A percentile compares a stretch with the other conserved stretches of the same genome.
These are phyloP conservation scores for Stichopus chloronotus DNA, from an alignment of 35 echinoderm and acorn worm genomes.

Conservation along the genomic window DNA sequence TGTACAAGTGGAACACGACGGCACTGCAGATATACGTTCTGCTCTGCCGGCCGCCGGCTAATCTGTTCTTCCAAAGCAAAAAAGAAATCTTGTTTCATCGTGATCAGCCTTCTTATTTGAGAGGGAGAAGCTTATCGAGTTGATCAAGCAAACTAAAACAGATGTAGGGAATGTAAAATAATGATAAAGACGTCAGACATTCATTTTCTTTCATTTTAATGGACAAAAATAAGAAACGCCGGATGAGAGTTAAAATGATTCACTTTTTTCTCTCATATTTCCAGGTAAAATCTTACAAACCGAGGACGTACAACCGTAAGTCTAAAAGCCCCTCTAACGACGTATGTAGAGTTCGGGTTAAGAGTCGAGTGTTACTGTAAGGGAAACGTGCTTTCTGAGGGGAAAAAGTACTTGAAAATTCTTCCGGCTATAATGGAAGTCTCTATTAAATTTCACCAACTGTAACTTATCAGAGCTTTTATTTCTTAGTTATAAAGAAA, in stretches of 20 bases:
- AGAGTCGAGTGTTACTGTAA: background rate
- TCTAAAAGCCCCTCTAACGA: background rate
- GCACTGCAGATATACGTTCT: background rate
- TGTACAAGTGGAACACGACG: background rate
- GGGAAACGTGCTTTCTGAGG: background rate
- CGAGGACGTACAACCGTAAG: background rate
- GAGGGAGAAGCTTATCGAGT: slow-evolving; percentile 1
- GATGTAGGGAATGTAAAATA: slow-evolving; percentile 37
- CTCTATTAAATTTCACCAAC: slow-evolving; percentile 1
- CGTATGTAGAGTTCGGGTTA: background rate
- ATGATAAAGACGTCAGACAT: slow-evolving; percentile 21
- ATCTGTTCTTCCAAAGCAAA: slow-evolving; percentile 17
- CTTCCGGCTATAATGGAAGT: background rate
- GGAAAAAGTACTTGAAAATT: background rate
- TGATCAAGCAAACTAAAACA: slow-evolving; percentile 23
- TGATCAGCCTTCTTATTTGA: background rate
- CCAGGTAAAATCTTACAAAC: background rate
- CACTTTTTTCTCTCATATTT: background rate
- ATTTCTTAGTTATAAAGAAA: slow-evolving; percentile 6
- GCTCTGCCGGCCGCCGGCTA: slow-evolving; percentile 24
- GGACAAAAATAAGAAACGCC: background rate
- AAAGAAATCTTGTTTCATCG: slow-evolving; percentile 4
- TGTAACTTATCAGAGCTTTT: slow-evolving; percentile 12
- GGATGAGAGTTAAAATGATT: background rate
- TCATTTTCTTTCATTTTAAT: background rate